Base-by-base conservation (phyloP, 2,797 vertebrate species). In the Erethizon dorsatum region DNA sequence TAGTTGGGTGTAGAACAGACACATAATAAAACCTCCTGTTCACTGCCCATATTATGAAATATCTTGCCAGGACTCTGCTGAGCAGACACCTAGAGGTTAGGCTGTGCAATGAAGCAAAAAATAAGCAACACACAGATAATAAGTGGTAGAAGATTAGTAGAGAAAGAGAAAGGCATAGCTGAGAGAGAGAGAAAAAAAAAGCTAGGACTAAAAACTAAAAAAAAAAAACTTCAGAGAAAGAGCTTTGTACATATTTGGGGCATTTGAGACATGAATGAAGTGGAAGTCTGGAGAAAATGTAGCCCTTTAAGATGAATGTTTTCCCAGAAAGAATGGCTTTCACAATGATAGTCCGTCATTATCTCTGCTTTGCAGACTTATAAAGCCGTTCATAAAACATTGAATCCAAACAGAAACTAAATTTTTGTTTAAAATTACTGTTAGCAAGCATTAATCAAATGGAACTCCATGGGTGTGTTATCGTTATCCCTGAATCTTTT, bases 291-390 rank as follows among this genome's bases (percentile, higher is more conserved):
- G 41, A 83, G 50, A 41, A 86, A 57, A 41, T 24, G 12, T 0
- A 1, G 13, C 7, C 10, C 50, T 87, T 80, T 10, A 7, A 33
- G 7, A 41, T 4, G 15, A 15, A 18, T 0, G 0, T 3, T 65
- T 71, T 26, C 8, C 56, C 10, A 2, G 28, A 28, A 41, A 22
- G 1, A 1, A 0, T 28, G 24, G 22, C 28, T 71, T 75, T 26
- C 80, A 45, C 26, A 6, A 2, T 28, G 56, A n/a, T 26, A 59
- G 1, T 73, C 20, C 17, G 2, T 67, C 54, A 12, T 82, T 56
- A 82, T 37, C 77, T 85, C 33, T n/a, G 28, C 7, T 50, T 65
- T 26, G 47, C 75, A 82, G 45, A 24, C 31, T 7, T 2, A 17
- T 45, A 20, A 20, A 77, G 31, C 11, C 54, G 71, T 50, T 12